Evolutionary conservation across 2,797 vertebrate genomes (phyloP).

Genomic region (Danio tinwini): DNA sequence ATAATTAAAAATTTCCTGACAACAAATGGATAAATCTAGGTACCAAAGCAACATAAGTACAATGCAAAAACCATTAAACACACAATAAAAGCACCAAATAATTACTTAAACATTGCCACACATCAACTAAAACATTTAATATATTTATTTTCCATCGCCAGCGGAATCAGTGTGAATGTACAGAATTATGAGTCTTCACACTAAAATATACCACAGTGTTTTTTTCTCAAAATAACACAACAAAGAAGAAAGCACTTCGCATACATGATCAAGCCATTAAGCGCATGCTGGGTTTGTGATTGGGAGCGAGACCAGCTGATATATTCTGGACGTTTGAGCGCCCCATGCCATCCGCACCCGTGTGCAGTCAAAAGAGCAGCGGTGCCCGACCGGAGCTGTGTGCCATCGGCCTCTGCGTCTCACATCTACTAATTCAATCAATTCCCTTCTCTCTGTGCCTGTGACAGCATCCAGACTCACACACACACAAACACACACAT

Average conservation of each 20-base stretch:
- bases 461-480: slow-evolving; percentile 11
- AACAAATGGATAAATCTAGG: too few species aligned
- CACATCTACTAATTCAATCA: slow-evolving; percentile 49
- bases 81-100: neutral
- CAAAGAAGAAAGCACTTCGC: slow-evolving; percentile 31
- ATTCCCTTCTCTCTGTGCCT: slow-evolving; percentile 19
- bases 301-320: slow-evolving; percentile 31
- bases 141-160: neutral
- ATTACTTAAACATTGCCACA: neutral
- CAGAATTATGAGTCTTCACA: neutral
- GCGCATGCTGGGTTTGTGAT: slow-evolving; percentile 31
- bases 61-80: neutral
- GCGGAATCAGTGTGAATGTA: neutral
- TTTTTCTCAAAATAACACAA: slow-evolving; percentile 23
- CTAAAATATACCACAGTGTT: neutral
- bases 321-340: slow-evolving; percentile 34
- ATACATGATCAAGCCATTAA: slow-evolving; percentile 23
- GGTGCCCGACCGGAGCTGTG: slow-evolving; percentile 27
- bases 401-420: slow-evolving; percentile 16
- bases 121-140: too few species aligned
- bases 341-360: slow-evolving; percentile 24
- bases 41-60: too few species aligned
- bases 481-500: neutral
- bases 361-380: slow-evolving; percentile 24
- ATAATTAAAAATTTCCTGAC: too few species aligned